Evolutionary conservation across 2,797 vertebrate species (phyloP), one percentile per base, ranked within the genome.

Genomic region (Diplodus sargus): DNA sequence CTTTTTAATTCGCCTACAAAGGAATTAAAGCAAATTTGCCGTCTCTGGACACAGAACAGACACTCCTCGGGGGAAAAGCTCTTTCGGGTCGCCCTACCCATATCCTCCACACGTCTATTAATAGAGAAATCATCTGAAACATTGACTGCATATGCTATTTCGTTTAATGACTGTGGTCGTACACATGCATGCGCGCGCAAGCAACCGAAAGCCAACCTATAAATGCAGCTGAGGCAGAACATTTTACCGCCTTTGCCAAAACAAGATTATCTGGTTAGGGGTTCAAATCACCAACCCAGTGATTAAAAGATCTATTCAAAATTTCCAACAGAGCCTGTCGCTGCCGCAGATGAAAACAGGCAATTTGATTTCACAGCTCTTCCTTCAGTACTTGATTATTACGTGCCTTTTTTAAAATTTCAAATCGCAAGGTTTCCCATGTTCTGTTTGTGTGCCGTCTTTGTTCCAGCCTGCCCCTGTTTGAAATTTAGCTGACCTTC

Each of bases 41-140:
- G 54, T 81, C 56, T 83, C 81, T 91, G 86, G 89, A 92, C 85
- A 69, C 39, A 86, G 70, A 95, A 84, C 91, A 94, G 84, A 90
- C 75, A 47, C 60, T 51, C 52, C 54, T 48, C 3, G 65, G 49
- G 60, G 58, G 34, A 66, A 70, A 82, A 79, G 57, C 58, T 74
- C 25, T 89, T 84, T 66, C 28, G 53, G 77, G 76, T 91, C 86
- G 85, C 84, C 76, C 60, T 79, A 83, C 84, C 84, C 88, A 89
- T 87, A 82, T 93, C 84, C 91, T 85, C 73, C 56, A 83, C 84
- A 87, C 71, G 15, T 91, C 86, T 89, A 87, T 89, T 88, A 87
- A 91, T 90, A 92, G 83, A 69, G 77, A 84, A 87, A 87, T 85
- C 57, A 82, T 91, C 82, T 85, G 42, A 85, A 90, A 76, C 87